Percentiles rank a stretch among this genome's conserved stretches.
These are phyloP conservation scores for Entomyzon cyanotis DNA, from an alignment of 2,113 vertebrate genomes.

Conservation along the genomic window DNA sequence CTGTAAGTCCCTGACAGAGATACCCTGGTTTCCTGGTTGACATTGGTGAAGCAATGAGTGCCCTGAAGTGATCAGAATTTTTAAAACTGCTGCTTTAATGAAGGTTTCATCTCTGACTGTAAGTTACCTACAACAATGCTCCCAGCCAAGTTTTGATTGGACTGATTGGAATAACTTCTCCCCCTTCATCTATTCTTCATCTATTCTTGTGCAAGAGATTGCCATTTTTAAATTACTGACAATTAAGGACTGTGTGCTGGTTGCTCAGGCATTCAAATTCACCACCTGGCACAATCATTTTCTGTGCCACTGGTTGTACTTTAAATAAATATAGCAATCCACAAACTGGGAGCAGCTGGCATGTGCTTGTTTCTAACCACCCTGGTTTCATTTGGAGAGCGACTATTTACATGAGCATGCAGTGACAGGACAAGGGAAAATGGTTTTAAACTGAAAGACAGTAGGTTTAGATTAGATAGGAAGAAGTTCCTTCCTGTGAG, in stretches of 20 bases:
- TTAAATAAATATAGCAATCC: neutral
- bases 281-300: neutral
- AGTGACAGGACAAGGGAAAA: neutral
- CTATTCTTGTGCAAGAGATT: neutral
- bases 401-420: fast-evolving
- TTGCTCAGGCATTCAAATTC: neutral
- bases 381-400: neutral
- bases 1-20: neutral
- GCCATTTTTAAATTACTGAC: neutral
- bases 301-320: neutral
- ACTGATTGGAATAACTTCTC: neutral
- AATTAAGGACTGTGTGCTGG: neutral
- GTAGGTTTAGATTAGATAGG: neutral
- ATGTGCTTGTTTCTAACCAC: neutral
- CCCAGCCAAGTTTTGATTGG: neutral
- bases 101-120: neutral
- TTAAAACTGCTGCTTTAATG: neutral
- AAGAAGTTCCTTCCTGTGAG: neutral
- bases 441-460: neutral
- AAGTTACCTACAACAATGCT: neutral
- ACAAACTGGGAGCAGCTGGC: neutral
- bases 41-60: neutral
- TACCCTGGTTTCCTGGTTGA: neutral
- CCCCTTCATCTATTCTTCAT: neutral
- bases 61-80: neutral